Base-by-base conservation (phyloP, 2,113 vertebrate species). In the Callaeas wilsoni region DNA sequence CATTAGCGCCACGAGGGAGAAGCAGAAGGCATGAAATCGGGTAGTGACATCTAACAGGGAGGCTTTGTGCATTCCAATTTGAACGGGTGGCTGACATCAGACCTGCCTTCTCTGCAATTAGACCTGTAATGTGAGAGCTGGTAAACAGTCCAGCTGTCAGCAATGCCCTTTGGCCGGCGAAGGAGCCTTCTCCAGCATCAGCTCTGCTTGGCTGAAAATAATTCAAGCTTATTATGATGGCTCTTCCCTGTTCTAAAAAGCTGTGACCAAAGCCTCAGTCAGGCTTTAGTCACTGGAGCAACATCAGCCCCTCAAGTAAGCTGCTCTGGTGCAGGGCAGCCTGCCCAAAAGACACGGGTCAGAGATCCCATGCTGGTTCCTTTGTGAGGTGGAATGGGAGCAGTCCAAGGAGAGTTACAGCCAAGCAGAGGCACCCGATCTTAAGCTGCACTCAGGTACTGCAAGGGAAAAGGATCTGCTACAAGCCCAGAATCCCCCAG, bases 41-140 rank as follows among this genome's bases (percentile, higher is more conserved):
- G 33, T n/a, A 91, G 73, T 41, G 75, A 88, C 47, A 74, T 83
- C 75, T 77, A 86, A 73, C 42, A 86, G 85, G 73, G 74, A 80
- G 71, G 64, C 60, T 86, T 87, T 85, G 82, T 67, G 78, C 57
- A 67, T 86, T 91, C 79, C 44, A 74, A 64, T 89, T 63, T 50
- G 35, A 93, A 74, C 0, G 89, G 33, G 82, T 89, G 76, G 80
- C 69, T 90, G 92, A 85, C 87, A 95, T 70, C 78, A 93, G 90
- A 93, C 92, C 92, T 81, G 73, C 68, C 84, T 94, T 71, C 79
- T 95, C 93, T 6, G 2, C 90, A 96, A 86, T 96, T 92, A 93
- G 81, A 95, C 55, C 73, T 90, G 97, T 91, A 97, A 96, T 11
- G 7, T 80, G 91, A 97, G 96, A 96, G 47, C 87, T 74, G 86